Conservation (phyloP, 2,113 vertebrate genomes). For the Rhineura floridana region DNA sequence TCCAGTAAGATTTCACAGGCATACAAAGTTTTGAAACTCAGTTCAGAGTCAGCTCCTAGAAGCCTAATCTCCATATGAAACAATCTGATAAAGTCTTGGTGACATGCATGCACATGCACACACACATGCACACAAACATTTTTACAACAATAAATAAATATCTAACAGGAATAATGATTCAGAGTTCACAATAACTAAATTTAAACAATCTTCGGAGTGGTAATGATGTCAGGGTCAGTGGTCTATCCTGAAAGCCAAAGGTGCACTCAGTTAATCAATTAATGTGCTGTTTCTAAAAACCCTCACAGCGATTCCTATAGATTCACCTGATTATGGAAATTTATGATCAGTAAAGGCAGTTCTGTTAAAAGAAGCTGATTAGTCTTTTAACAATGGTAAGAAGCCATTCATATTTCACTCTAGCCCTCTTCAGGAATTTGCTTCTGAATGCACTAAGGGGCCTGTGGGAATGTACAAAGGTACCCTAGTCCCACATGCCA, state of each 20-base stretch:
- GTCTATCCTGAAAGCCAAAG: background rate
- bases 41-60: background rate
- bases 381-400: too few relatives aligned
- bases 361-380: too few relatives aligned
- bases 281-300: background rate
- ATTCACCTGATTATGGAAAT: too few relatives aligned
- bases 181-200: background rate
- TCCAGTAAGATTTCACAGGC: constrained; percentile 4
- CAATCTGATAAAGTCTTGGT: constrained; percentile 5
- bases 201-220: background rate
- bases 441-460: too few relatives aligned
- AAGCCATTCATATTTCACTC: too few relatives aligned
- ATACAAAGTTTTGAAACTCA: background rate
- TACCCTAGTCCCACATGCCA: too few relatives aligned
- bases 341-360: too few relatives aligned
- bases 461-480: too few relatives aligned
- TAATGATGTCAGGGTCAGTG: background rate
- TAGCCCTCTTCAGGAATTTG: too few relatives aligned
- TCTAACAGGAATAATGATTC: background rate
- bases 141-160: background rate
- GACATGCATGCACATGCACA: background rate
- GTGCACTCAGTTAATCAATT: background rate
- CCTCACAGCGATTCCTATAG: background rate
- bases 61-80: background rate
- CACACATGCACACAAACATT: background rate